Evolutionary conservation across 2,797 vertebrate species (phyloP).

Genomic region (Pseudocheirus occidentalis): DNA sequence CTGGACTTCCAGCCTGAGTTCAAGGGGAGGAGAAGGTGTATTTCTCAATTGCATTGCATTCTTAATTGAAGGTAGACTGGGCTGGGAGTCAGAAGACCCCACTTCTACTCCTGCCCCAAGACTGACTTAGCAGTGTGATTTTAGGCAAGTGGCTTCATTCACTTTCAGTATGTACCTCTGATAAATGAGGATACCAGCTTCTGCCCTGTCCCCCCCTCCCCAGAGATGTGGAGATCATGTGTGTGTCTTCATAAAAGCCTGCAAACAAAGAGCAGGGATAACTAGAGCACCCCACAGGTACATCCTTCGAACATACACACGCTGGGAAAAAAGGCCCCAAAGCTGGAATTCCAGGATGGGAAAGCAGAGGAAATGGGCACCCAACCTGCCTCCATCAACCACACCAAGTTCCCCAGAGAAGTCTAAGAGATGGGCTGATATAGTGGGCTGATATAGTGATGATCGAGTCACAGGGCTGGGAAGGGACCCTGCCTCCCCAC

Average conservation of each 20-base stretch:
- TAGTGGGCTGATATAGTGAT: background rate
- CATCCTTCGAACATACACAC: background rate
- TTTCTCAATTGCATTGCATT: background rate
- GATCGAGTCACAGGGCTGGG: background rate
- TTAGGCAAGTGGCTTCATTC: background rate
- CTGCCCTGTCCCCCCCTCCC: too few relatives aligned
- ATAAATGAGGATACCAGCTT: background rate
- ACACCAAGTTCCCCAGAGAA: background rate
- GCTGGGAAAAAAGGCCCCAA: background rate
- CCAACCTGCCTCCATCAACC: background rate
- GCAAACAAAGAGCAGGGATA: too few relatives aligned
- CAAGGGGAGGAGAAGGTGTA: background rate
- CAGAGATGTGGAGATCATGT: background rate
- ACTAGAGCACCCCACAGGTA: too few relatives aligned
- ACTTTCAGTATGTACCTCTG: background rate
- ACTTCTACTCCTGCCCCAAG: background rate
- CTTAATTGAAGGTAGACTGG: background rate
- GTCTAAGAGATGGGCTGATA: background rate
- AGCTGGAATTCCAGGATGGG: background rate
- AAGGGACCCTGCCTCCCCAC: background rate
- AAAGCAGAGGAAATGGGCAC: background rate
- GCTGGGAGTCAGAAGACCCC: background rate
- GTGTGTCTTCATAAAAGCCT: background rate
- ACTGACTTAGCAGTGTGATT: background rate
- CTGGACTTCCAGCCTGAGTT: background rate